phyloP scores from a whole-genome alignment of 2,113 vertebrate species.

The Pteronura brasiliensis region DNA sequence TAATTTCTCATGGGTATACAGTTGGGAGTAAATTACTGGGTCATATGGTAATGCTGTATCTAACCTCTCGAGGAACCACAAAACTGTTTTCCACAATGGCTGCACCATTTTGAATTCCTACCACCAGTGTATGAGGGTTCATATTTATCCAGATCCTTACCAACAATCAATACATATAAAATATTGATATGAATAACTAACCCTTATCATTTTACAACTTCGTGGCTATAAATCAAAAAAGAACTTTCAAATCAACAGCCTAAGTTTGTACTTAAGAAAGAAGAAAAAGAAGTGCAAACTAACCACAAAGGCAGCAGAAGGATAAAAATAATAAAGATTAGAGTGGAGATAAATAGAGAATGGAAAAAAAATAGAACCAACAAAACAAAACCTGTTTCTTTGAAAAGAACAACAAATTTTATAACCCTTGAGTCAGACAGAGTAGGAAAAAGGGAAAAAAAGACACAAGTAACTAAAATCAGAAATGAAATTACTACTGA shows the following conservation, averaged over 20 bases:
- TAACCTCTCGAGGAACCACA: neutral
- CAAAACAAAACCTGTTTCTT: neutral
- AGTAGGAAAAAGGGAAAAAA: neutral
- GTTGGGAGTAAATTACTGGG: neutral
- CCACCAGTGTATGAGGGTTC: neutral
- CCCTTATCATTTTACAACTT: neutral
- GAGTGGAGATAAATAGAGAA: neutral
- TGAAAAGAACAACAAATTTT: neutral
- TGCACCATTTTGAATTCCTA: neutral
- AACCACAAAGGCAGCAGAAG: neutral
- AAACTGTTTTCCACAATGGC: neutral
- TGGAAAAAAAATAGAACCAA: neutral
- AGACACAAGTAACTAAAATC: neutral
- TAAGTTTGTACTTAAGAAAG: neutral
- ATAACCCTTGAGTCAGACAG: neutral
- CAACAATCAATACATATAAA: neutral
- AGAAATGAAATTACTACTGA: neutral
- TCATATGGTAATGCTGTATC: neutral
- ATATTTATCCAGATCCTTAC: neutral
- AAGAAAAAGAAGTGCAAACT: neutral
- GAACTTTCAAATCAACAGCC: neutral
- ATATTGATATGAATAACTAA: neutral
- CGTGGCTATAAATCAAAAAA: neutral
- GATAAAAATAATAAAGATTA: neutral
- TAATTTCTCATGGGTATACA: neutral